Conservation (phyloP, 2,888 invertebrate genomes). For the Eupeodes luniger region DNA sequence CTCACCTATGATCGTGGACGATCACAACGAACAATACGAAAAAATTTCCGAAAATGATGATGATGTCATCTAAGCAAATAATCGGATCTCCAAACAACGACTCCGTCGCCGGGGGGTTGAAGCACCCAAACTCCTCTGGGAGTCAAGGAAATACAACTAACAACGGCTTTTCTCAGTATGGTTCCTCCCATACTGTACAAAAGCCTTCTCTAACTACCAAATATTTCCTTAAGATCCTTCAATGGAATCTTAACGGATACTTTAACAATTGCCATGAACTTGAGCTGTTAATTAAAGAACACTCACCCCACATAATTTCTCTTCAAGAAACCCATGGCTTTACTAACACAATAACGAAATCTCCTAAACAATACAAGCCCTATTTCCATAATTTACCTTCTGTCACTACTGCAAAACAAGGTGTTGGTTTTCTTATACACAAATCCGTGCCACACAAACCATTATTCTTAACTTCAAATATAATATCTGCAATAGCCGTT, state of each 20-base stretch:
- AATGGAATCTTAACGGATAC: conserved; percentile 20
- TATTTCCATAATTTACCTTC: conserved; percentile 45
- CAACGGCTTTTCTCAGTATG: too few species aligned
- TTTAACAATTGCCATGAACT: conserved; percentile 12
- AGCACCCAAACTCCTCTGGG: too few species aligned
- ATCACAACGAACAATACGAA: too few species aligned
- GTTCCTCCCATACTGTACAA: too few species aligned
- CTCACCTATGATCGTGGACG: too few species aligned
- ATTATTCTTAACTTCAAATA: too few species aligned
- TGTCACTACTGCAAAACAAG: conserved; percentile 53
- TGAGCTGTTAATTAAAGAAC: conserved; percentile 9
- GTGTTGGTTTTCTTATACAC: conserved; percentile 51
- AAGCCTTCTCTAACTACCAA: neutral
- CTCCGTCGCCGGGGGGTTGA: too few species aligned
- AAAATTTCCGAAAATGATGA: too few species aligned
- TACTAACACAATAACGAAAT: neutral
- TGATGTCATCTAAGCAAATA: too few species aligned
- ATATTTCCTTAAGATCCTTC: conserved; percentile 1
- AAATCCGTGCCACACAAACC: conserved; percentile 50
- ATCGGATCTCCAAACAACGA: too few species aligned
- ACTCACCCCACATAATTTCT: conserved; percentile 55
- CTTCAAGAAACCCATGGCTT: conserved; percentile 67
- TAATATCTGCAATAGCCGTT: neutral
- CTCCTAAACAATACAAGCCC: conserved; percentile 28
- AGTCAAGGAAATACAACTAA: neutral